These are phyloP conservation scores for Orthosia gracilis DNA, from an alignment of 2,888 invertebrate species.

Conservation along the genomic window DNA sequence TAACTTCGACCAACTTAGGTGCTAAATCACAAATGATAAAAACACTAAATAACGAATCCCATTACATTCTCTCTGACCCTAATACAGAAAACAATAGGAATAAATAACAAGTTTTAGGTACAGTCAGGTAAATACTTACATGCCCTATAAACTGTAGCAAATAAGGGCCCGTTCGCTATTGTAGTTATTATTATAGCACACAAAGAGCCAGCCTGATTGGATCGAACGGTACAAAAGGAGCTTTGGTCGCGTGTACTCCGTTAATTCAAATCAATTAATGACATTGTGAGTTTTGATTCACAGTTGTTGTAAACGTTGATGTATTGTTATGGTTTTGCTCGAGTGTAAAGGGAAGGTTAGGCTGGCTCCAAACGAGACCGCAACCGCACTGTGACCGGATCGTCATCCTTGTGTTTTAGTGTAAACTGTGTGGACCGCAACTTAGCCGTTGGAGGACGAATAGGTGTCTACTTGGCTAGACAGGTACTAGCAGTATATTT, in stretches of 20 bases:
- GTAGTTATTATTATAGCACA: constrained; percentile 50
- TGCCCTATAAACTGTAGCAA: constrained; percentile 40
- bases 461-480: too few relatives aligned
- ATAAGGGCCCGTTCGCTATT: constrained; percentile 46
- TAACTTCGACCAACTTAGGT: too few relatives aligned
- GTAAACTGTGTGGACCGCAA: constrained; percentile 7
- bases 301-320: constrained; percentile 36
- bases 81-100: constrained; percentile 38
- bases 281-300: constrained; percentile 43
- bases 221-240: constrained; percentile 54
- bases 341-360: constrained; percentile 17
- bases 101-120: constrained; percentile 40
- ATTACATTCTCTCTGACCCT: constrained; percentile 21
- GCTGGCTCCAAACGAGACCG: constrained; percentile 27
- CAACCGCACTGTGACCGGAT: constrained; percentile 24
- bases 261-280: constrained; percentile 62
- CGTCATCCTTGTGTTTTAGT: constrained; percentile 13
- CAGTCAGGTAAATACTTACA: constrained; percentile 31
- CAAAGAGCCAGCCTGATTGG: constrained; percentile 57
- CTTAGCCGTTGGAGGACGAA: background rate
- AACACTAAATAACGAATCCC: background rate
- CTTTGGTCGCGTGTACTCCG: constrained; percentile 33
- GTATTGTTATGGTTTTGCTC: constrained; percentile 20
- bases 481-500: too few relatives aligned
- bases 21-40: background rate